Conservation (phyloP, 2,888 invertebrate genomes). For the Tineola bisselliella region DNA sequence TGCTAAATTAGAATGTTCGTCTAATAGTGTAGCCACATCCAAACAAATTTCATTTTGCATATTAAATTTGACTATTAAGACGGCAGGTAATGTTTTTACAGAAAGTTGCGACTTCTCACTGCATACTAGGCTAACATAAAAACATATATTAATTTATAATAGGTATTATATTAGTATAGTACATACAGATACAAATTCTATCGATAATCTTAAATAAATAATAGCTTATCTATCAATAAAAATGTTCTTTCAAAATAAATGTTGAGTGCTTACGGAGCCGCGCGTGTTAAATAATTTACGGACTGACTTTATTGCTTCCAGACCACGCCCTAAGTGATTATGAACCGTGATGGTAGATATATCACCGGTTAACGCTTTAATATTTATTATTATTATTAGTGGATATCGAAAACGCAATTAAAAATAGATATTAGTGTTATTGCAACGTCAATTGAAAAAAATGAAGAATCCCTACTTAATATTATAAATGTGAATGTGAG, state of each 20-base stretch:
- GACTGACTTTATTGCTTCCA: slow-evolving; percentile 27
- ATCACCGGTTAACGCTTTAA: background rate
- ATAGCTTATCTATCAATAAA: slow-evolving; percentile 5
- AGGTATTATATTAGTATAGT: too few species aligned
- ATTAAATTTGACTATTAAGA: too few species aligned
- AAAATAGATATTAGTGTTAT: background rate
- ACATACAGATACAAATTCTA: too few species aligned
- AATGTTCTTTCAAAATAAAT: background rate
- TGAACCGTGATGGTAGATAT: slow-evolving; percentile 7
- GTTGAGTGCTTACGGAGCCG: slow-evolving; percentile 7
- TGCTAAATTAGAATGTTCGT: too few species aligned
- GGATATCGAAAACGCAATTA: background rate
- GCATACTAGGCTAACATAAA: too few species aligned
- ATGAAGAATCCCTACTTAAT: too few species aligned
- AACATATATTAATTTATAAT: too few species aligned
- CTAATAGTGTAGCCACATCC: too few species aligned
- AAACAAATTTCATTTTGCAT: too few species aligned
- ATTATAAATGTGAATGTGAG: too few species aligned
- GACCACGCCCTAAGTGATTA: slow-evolving; percentile 29
- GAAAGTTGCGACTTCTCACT: too few species aligned
- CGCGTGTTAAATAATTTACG: slow-evolving; percentile 30
- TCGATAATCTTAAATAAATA: slow-evolving; percentile 5
- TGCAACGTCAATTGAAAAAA: background rate
- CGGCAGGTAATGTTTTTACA: too few species aligned
- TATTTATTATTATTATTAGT: slow-evolving; percentile 1